Conservation (phyloP, 1,140 invertebrate genomes). For the Dysdera silvatica region DNA sequence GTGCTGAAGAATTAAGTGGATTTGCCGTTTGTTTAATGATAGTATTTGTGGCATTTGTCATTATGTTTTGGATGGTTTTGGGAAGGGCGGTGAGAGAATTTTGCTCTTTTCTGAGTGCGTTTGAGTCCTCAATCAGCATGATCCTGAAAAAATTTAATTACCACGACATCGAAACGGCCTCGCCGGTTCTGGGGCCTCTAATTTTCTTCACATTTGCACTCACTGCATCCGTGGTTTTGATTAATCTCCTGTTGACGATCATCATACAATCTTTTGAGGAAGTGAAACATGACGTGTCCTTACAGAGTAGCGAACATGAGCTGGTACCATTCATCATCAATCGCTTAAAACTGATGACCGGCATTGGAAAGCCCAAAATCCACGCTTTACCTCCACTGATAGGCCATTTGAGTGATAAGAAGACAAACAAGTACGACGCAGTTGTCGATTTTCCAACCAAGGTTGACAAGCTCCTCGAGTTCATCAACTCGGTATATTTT, state of each 20-base stretch:
- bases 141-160: conserved; percentile 51
- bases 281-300: conserved; percentile 37
- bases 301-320: conserved; percentile 39
- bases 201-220: conserved; percentile 49
- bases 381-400: too few species aligned
- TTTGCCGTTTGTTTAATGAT: conserved; percentile 40
- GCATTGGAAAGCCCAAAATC: conserved; percentile 19
- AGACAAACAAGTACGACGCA: conserved; percentile 20
- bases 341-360: conserved; percentile 34
- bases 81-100: conserved; percentile 43
- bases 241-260: conserved; percentile 52
- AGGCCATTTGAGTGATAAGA: too few species aligned
- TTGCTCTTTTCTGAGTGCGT: conserved; percentile 44
- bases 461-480: conserved; percentile 43
- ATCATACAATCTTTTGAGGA: conserved; percentile 45
- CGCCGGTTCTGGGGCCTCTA: conserved; percentile 45
- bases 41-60: conserved; percentile 39
- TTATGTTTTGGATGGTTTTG: conserved; percentile 48
- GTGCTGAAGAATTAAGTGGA: conserved; percentile 38
- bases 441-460: conserved; percentile 39
- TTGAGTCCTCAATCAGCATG: conserved; percentile 49
- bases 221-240: conserved; percentile 47
- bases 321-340: conserved; percentile 39
- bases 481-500: conserved; percentile 44
- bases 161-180: conserved; percentile 42